Evolutionary conservation across 1,140 invertebrate species (phyloP), one percentile per base, ranked within the genome.

Genomic region (Capitella teleta): DNA sequence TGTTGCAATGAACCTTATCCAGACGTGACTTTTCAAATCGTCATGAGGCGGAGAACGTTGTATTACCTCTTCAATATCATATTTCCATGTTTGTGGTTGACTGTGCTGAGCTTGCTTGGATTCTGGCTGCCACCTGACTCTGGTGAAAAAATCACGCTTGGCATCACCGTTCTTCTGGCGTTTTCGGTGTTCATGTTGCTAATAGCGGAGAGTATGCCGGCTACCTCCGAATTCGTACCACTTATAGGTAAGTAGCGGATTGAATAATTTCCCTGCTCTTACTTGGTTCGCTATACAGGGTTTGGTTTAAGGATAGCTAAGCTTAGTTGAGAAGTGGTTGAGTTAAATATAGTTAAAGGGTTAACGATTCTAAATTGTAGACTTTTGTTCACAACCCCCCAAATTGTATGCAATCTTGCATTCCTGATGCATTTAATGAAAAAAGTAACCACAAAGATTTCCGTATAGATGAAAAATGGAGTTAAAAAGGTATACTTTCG

Each of bases 21-120:
- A 0, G 77, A 79, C 56, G 74, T 79, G 3, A 78, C 76, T 3
- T 75, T 79, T 34, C 75, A 67, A 4, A 60, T 80, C 64, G 85
- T 93, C 70, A 98, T 99, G 74, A 80, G 94, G 64, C 80, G 96
- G 68, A 82, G 95, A 70, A 98, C 94, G 45, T 80, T 98, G 53
- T 98, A 98, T 79, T 78, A 78, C 59, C 68, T 78, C 59, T 78
- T 78, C 64, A 80, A 80, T 59, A 74, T 79, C 5, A 76, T 80
- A 8, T 71, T 79, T 49, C 78, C 78, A 3, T 80, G 78, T 60
- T 73, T 79, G 51, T 78, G 79, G 77, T 73, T 80, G 61, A 77
- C 78, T 10, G 70, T 74, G 10, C 62, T 79, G 21, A 78, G 76
- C 16, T 63, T 80, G 19, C 64, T 80, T 2, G 77, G 77, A 12